Percentiles rank a stretch among this genome's conserved stretches.
Conservation (phyloP, 2,888 invertebrate species). For the Syritta pipiens region DNA sequence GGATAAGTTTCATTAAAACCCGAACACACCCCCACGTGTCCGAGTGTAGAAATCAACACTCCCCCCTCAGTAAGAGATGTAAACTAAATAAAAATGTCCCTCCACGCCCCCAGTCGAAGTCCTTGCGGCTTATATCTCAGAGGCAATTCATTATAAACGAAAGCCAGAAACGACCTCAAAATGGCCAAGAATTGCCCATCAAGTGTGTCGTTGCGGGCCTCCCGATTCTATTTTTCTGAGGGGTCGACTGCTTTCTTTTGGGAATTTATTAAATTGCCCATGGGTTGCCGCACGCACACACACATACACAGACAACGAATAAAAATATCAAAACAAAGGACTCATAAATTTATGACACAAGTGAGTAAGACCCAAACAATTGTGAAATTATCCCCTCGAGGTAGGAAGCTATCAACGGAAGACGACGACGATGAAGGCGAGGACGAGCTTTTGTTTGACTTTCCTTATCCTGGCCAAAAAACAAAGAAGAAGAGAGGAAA, state of each 20-base stretch:
- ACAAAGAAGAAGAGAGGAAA: no score
- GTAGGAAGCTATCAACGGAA: slow-evolving; percentile 63
- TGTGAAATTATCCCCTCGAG: slow-evolving; percentile 76
- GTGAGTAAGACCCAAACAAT: slow-evolving; percentile 72
- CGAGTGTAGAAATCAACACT: slow-evolving; percentile 56
- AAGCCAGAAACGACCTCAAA: slow-evolving; percentile 59
- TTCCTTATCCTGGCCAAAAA: no score
- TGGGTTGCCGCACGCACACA: slow-evolving; percentile 11
- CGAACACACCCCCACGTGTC: slow-evolving; percentile 19
- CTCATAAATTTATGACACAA: slow-evolving; percentile 68
- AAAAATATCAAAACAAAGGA: slow-evolving; percentile 59
- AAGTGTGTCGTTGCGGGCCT: slow-evolving; percentile 40
- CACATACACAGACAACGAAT: slow-evolving; percentile 21
- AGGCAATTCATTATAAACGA: slow-evolving; percentile 65
- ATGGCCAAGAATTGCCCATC: slow-evolving; percentile 57
- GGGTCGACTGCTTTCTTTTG: slow-evolving; percentile 1
- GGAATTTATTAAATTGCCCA: slow-evolving; percentile 63
- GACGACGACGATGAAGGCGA: background rate
- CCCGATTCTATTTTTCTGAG: slow-evolving; percentile 9
- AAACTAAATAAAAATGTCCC: slow-evolving; percentile 63
- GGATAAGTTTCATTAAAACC: slow-evolving; percentile 49
- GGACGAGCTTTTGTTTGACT: background rate
- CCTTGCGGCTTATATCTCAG: slow-evolving; percentile 54
- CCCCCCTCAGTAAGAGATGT: no score
- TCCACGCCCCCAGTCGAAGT: slow-evolving; percentile 24